Percentiles rank a stretch among this genome's conserved stretches.
Evolutionary conservation across 2,797 vertebrate species (phyloP).

Genomic region (Peromyscus aztecus): DNA sequence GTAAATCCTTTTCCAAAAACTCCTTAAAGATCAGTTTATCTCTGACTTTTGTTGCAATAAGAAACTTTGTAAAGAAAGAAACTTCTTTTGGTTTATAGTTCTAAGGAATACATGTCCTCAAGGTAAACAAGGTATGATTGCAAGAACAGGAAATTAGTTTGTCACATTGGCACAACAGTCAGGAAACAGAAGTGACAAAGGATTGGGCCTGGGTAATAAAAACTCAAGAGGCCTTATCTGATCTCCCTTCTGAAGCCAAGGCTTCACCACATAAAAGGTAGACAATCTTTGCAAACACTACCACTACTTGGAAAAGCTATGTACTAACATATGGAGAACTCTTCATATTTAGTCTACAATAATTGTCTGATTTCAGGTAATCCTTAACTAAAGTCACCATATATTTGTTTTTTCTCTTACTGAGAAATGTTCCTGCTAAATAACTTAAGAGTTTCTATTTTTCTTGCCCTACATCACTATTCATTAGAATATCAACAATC

Average conservation of each 20-base stretch:
- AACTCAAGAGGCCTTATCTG: not conserved
- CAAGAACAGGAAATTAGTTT: not conserved
- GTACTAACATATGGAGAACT: no score
- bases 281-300: not conserved
- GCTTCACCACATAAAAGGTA: not conserved
- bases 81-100: not conserved
- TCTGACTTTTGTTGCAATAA: not conserved
- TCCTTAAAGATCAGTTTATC: not conserved
- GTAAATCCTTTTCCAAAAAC: not conserved
- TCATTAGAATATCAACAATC: not conserved
- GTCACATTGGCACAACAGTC: not conserved
- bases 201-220: no score
- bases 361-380: not conserved
- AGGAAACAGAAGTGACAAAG: not conserved
- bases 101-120: not conserved
- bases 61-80: not conserved
- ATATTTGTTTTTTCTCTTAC: not conserved
- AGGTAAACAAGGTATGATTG: not conserved
- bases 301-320: not conserved
- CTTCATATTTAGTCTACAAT: not conserved
- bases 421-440: not conserved
- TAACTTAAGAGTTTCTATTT: not conserved
- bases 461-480: not conserved
- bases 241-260: not conserved
- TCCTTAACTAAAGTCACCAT: not conserved